Conservation (phyloP, 2,888 invertebrate genomes). For the Clistopyga incitator region DNA sequence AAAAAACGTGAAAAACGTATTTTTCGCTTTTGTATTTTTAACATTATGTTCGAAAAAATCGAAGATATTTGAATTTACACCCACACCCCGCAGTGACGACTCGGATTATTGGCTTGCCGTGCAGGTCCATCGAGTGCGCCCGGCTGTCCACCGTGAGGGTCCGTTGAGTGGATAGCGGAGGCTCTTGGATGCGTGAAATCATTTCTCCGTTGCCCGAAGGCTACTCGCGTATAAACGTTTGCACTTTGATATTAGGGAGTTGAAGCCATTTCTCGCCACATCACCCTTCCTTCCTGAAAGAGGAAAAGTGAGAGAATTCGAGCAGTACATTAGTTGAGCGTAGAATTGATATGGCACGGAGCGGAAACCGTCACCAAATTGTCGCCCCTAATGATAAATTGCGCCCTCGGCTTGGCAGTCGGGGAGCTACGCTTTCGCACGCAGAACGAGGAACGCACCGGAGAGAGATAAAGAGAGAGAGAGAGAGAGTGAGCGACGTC, state of each 20-base stretch:
- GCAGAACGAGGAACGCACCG: constrained; percentile 57
- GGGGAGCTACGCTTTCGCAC: constrained; percentile 55
- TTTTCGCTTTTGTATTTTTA: no score
- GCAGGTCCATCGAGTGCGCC: constrained; percentile 24
- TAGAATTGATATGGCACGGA: constrained; percentile 65
- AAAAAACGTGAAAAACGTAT: no score
- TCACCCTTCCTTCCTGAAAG: constrained; percentile 51
- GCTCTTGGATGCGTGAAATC: constrained; percentile 63
- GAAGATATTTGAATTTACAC: neutral
- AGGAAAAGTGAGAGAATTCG: constrained; percentile 57
- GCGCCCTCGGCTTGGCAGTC: constrained; percentile 79
- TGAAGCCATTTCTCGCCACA: constrained; percentile 44
- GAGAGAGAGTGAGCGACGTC: no score
- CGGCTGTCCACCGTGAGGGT: constrained; percentile 37
- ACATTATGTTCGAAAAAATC: neutral
- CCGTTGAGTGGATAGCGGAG: constrained; percentile 30
- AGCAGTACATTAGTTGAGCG: constrained; percentile 45
- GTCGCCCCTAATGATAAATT: constrained; percentile 84
- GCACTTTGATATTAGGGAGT: constrained; percentile 39
- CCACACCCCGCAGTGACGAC: neutral
- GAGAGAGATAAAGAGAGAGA: no score
- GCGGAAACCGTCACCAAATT: constrained; percentile 80
- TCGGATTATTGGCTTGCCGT: neutral
- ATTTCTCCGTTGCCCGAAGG: constrained; percentile 61
- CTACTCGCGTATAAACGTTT: constrained; percentile 57